phyloP scores from a whole-genome alignment of 2,113 vertebrate genomes.

The Syngnathoides biaculeatus region DNA sequence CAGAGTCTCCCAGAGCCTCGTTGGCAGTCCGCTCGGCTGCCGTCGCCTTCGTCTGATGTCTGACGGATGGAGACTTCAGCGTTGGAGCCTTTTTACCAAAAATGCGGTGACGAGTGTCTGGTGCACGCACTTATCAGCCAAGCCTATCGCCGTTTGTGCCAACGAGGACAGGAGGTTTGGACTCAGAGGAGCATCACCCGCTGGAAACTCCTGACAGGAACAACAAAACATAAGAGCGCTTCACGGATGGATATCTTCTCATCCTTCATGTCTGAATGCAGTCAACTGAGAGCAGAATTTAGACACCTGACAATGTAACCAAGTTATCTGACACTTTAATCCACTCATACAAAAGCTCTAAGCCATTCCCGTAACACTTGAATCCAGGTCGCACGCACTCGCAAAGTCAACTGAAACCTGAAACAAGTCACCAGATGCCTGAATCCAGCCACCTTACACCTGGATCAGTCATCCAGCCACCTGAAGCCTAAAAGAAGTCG shows the following conservation, averaged over 20 bases:
- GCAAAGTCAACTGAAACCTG: neutral
- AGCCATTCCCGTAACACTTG: neutral
- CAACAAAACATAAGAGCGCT: neutral
- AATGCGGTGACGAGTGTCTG: neutral
- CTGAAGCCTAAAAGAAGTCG: neutral
- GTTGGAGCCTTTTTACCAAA: neutral
- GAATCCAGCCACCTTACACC: neutral
- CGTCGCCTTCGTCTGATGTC: slow-evolving; percentile 71
- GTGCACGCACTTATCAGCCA: slow-evolving; percentile 82
- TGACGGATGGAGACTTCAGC: slow-evolving; percentile 42
- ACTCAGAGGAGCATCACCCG: slow-evolving; percentile 40
- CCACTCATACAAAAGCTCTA: too few relatives aligned
- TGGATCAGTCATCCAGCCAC: too few relatives aligned
- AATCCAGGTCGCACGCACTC: too few relatives aligned
- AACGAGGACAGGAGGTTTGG: slow-evolving; percentile 66
- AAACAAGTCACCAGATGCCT: neutral
- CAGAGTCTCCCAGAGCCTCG: slow-evolving; percentile 52
- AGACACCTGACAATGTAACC: neutral
- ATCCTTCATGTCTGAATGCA: neutral
- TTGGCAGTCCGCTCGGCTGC: slow-evolving; percentile 54
- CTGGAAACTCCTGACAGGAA: slow-evolving; percentile 69
- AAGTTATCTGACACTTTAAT: neutral
- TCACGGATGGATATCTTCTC: neutral
- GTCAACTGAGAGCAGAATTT: neutral
- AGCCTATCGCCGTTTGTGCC: slow-evolving; percentile 71